Percentiles rank a stretch among this genome's conserved stretches.
Conservation (phyloP, 1,140 invertebrate species). For the Lysiphlebus fabarum region DNA sequence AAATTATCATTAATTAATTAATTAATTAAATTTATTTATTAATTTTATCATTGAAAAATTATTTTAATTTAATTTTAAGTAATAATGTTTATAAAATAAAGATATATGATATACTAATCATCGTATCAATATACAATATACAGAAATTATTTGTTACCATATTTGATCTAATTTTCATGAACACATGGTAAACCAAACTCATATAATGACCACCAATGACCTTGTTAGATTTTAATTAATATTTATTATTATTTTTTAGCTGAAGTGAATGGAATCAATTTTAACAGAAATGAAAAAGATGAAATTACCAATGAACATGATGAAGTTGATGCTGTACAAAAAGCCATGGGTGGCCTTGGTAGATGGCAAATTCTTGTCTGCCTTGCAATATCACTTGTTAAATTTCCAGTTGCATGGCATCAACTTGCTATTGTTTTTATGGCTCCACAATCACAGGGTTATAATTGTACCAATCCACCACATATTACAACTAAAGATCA, state of each 20-base stretch:
- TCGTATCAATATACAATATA: no score
- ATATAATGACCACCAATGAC: no score
- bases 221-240: background rate
- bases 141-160: no score
- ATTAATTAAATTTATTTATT: no score
- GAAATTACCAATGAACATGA: conserved; percentile 41
- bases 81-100: no score
- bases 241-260: conserved; percentile 24
- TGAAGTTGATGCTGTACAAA: conserved; percentile 63
- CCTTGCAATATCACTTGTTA: conserved; percentile 63
- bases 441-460: conserved; percentile 57
- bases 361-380: conserved; percentile 70
- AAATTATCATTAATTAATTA: no score
- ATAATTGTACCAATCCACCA: conserved; percentile 47
- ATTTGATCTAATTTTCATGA: no score
- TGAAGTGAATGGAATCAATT: conserved; percentile 41
- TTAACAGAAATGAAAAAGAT: conserved; percentile 33
- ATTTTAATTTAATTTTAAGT: no score
- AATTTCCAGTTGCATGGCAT: conserved; percentile 73
- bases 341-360: conserved; percentile 66
- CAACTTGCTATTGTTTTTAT: conserved; percentile 66
- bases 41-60: no score
- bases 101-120: no score
- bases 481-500: conserved; percentile 46
- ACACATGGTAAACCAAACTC: no score